phyloP scores from a whole-genome alignment of 2,888 invertebrate species.

The Cephus spinipes region DNA sequence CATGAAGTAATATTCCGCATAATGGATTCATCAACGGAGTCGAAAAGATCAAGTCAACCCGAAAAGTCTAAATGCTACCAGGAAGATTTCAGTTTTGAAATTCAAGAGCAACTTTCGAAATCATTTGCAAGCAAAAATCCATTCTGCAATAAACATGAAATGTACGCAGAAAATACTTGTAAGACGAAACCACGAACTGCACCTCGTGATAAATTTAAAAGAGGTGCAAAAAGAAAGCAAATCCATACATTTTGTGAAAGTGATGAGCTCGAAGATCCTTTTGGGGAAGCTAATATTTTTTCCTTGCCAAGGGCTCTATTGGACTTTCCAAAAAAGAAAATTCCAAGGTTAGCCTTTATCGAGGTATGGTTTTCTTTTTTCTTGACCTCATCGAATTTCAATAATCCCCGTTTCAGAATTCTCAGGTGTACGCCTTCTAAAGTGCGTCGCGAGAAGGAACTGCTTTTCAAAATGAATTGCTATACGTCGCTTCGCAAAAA shows the following conservation, averaged over 20 bases:
- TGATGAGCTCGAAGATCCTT: conserved; percentile 11
- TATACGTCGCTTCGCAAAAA: conserved; percentile 79
- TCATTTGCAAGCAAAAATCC: neutral
- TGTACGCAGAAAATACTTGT: neutral
- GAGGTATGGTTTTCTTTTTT: neutral
- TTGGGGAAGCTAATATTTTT: conserved; percentile 18
- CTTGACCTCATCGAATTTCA: neutral
- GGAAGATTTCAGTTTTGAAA: neutral
- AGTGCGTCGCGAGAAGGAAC: conserved; percentile 36
- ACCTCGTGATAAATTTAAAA: neutral
- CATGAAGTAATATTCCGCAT: neutral
- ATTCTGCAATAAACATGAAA: neutral
- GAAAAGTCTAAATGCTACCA: neutral
- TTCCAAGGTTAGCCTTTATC: conserved; percentile 22
- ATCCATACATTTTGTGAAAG: conserved; percentile 23
- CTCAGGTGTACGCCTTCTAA: conserved; percentile 24
- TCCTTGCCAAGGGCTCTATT: conserved; percentile 12
- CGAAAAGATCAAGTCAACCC: neutral
- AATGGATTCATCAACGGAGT: neutral
- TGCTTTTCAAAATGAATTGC: conserved; percentile 66
- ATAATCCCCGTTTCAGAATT: conserved; percentile 16
- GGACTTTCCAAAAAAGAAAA: conserved; percentile 20
- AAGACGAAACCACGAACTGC: neutral
- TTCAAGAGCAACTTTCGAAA: neutral
- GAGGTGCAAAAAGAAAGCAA: conserved; percentile 8